These are phyloP conservation scores for Pristionchus japonicus DNA, from an alignment of 2,888 invertebrate genomes.

Conservation along the genomic window DNA sequence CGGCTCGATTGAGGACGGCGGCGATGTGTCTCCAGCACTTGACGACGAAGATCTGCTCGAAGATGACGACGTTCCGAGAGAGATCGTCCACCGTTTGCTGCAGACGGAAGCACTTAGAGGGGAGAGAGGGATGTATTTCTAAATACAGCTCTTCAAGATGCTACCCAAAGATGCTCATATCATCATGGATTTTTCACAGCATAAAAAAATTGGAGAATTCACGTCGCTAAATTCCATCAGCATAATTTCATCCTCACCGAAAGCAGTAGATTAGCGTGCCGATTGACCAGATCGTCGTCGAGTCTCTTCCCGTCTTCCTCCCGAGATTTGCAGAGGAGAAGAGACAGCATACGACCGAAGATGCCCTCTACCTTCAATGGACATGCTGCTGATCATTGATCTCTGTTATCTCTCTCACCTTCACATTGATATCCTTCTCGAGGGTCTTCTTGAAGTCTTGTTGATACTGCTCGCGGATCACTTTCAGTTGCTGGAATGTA, in stretches of 20 bases:
- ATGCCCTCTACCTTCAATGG: slow-evolving; percentile 68
- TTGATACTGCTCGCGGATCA: slow-evolving; percentile 71
- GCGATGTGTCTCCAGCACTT: slow-evolving; percentile 69
- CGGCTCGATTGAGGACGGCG: slow-evolving; percentile 65
- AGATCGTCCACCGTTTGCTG: slow-evolving; percentile 66
- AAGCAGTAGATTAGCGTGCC: slow-evolving; percentile 55
- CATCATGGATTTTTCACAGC: too few species aligned
- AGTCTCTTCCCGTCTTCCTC: slow-evolving; percentile 62
- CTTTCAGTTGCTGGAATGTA: slow-evolving; percentile 69
- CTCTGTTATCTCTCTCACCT: slow-evolving; percentile 51
- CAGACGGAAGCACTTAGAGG: background rate
- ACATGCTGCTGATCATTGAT: background rate
- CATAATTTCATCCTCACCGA: slow-evolving; percentile 39
- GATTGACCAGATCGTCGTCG: slow-evolving; percentile 63
- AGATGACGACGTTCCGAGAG: slow-evolving; percentile 66
- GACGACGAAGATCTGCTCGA: slow-evolving; percentile 70
- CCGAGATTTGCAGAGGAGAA: slow-evolving; percentile 64
- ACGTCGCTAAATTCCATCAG: too few species aligned
- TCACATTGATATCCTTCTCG: slow-evolving; percentile 70
- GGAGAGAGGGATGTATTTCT: background rate
- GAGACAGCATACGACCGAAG: slow-evolving; percentile 69
- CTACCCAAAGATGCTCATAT: too few species aligned
- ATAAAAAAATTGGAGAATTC: background rate
- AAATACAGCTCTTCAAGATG: too few species aligned
- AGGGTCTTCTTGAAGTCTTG: slow-evolving; percentile 67